These are phyloP conservation scores for Tuta absoluta DNA, from an alignment of 2,888 invertebrate species.

Conservation along the genomic window DNA sequence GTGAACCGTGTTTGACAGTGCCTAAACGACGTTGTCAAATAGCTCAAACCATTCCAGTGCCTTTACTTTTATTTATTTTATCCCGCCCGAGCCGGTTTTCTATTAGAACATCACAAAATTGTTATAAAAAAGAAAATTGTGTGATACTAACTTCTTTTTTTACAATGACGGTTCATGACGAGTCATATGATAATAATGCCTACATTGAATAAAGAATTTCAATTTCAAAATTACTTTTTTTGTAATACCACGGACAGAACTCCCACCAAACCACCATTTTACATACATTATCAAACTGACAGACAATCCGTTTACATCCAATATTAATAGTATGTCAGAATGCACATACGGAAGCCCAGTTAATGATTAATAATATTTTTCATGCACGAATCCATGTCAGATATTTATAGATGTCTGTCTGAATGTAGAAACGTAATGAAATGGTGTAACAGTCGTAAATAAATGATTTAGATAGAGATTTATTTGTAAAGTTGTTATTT, in stretches of 20 bases:
- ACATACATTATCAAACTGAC: not conserved
- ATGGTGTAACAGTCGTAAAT: not conserved
- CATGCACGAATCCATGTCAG: conserved; percentile 4
- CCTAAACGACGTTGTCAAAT: no score
- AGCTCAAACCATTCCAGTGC: no score
- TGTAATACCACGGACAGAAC: not conserved
- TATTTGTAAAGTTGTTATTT: not conserved
- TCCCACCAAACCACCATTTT: conserved; percentile 1
- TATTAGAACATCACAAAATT: no score
- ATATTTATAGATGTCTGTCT: conserved; percentile 8
- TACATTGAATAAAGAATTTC: no score
- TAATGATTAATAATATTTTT: conserved; percentile 17
- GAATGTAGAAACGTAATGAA: not conserved
- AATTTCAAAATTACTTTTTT: no score
- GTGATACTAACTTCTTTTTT: no score
- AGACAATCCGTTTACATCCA: conserved; percentile 29
- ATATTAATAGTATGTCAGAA: conserved; percentile 29
- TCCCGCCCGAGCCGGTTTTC: no score
- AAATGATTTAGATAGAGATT: not conserved
- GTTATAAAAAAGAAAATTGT: no score
- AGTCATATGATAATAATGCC: no score
- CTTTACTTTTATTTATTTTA: no score
- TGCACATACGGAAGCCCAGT: conserved; percentile 24
- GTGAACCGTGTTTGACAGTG: no score
- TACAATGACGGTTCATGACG: no score